Base-by-base conservation (phyloP, 2,888 invertebrate species). In the Malacosoma neustria region DNA sequence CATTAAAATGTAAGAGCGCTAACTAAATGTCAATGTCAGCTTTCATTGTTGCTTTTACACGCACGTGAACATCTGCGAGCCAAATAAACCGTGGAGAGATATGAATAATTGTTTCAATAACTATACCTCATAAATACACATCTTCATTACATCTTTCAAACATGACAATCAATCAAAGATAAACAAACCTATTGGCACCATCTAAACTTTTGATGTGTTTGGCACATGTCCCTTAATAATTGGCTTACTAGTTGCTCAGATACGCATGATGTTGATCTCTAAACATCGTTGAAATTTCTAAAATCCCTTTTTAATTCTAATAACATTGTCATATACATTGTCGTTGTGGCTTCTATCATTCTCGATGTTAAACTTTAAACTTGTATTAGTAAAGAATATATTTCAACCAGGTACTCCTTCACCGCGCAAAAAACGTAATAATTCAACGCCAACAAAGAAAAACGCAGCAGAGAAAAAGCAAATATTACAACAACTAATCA, bases 381-480 rank as follows among this genome's bases (percentile, higher is more conserved):
- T 5, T 22, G 22, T 22, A 4, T 22, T 2, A 22, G 2, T 35
- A 33, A 42, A 45, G 38, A 45, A 49, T 38, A 13, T 38, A 58
- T 62, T 59, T 50, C 57, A 50, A 61, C 51, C 81, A 93, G 93
- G 92, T 62, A 90, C 92, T 30, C 93, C 93, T 14, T 93, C 93
- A 36, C 93, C 92, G 34, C 89, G 92, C 54, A 92, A 93, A 79
- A 92, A 92, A 74, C 88, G 93, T 52, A 93, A 92, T 76, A 93
- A 92, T 68, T 93, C 93, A 5, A 93, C 93, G 13, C 93, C 92
- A 13, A 91, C 91, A 6, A 92, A 91, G 81, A 92, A 92, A 69
- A 91, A 90, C 54, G 90, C 89, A 12, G 91, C 92, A 22, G 93
- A 93, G 72, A 93, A 93, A 70, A 92, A 92, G 57, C 92, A 92